A percentile compares a stretch with the other conserved stretches of the same genome.
These are phyloP conservation scores for Pipistrellus pygmaeus DNA, from an alignment of 2,797 vertebrate genomes.

Conservation along the genomic window DNA sequence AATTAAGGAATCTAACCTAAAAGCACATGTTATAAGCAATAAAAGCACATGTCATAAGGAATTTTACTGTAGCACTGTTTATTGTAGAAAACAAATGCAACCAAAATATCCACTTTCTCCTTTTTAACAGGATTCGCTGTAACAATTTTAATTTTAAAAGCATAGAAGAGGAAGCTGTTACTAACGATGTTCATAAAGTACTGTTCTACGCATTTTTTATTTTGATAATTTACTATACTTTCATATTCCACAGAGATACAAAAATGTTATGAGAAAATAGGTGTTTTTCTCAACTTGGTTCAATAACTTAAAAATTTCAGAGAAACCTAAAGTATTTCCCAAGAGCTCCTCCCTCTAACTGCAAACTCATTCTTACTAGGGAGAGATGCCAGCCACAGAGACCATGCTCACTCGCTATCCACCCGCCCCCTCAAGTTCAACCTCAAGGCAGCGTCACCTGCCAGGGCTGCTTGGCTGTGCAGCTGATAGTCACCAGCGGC, in stretches of 20 bases:
- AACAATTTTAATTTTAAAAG: background rate
- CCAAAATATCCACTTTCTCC: constrained; percentile 8
- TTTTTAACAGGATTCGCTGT: background rate
- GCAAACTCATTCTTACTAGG: background rate
- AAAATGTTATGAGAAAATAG: background rate
- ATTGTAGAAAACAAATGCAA: background rate
- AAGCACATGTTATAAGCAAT: background rate
- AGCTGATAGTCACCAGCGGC: background rate
- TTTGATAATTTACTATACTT: background rate
- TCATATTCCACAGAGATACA: background rate
- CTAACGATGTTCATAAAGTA: background rate
- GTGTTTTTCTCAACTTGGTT: background rate
- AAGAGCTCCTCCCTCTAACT: background rate
- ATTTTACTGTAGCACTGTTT: background rate
- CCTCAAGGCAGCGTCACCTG: background rate
- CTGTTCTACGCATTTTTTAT: background rate
- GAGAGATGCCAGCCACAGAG: background rate
- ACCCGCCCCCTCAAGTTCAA: background rate
- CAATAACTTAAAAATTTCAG: background rate
- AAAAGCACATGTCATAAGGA: background rate
- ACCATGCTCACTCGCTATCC: accelerated
- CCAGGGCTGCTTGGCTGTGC: background rate
- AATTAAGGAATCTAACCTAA: background rate
- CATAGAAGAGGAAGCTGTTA: background rate
- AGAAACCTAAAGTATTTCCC: background rate